phyloP scores from a whole-genome alignment of 2,113 vertebrate genomes.

The Anarhynchus alexandrinus region DNA sequence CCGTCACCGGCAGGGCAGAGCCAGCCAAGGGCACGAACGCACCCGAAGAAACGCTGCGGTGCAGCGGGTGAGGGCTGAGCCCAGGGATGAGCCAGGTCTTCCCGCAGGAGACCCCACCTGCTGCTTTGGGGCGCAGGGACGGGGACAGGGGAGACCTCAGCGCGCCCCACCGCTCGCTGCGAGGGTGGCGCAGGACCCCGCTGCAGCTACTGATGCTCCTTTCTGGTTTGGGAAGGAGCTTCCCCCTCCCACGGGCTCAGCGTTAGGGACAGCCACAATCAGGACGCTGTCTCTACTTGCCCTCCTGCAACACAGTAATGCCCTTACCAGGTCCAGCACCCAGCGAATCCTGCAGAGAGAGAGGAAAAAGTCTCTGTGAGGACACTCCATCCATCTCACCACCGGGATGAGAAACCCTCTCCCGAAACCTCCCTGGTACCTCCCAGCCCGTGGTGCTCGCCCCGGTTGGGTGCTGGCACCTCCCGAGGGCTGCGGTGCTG shows the following conservation, averaged over 20 bases:
- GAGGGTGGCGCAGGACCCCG: neutral
- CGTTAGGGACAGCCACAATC: neutral
- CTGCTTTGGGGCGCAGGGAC: neutral
- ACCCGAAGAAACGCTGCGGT: accelerated
- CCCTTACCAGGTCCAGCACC: conserved; percentile 73
- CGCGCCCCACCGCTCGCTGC: accelerated
- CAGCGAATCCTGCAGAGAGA: conserved; percentile 62
- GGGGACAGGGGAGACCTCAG: neutral
- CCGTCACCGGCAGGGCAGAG: accelerated
- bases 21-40: neutral
- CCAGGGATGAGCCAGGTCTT: neutral
- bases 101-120: neutral
- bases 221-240: neutral
- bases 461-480: neutral
- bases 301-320: neutral
- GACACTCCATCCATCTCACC: too few species aligned
- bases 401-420: neutral
- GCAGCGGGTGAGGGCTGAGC: neutral
- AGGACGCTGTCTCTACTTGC: neutral
- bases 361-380: neutral
- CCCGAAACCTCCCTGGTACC: neutral
- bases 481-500: neutral
- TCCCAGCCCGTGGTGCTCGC: accelerated
- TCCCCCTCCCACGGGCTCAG: neutral
- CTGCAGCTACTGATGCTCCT: neutral